phyloP scores from a whole-genome alignment of 2,113 vertebrate genomes.

The Oncorhynchus tshawytscha region DNA sequence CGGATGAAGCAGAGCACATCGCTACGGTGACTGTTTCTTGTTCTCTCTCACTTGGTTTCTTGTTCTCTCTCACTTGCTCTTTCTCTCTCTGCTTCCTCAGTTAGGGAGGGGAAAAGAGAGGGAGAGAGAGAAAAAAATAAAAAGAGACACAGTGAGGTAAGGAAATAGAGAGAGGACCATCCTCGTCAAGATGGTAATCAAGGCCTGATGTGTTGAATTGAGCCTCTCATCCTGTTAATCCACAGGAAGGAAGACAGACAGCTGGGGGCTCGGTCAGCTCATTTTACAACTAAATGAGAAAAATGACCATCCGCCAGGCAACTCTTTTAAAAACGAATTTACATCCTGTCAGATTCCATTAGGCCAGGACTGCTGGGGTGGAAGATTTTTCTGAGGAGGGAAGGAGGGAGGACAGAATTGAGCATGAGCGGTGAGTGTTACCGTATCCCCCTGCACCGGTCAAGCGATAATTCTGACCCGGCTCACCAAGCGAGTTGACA shows the following conservation, averaged over 20 bases:
- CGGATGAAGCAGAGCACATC: constrained; percentile 40
- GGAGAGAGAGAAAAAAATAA: not conserved
- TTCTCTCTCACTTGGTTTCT: not conserved
- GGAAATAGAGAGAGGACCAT: constrained; percentile 14
- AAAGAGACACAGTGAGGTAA: constrained; percentile 2
- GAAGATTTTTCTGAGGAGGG: not conserved
- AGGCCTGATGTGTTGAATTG: constrained; percentile 77
- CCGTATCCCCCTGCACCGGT: constrained; percentile 59
- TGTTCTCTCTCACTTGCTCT: not conserved
- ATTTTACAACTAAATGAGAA: constrained; percentile 93
- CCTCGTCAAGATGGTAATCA: constrained; percentile 54
- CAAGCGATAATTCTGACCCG: constrained; percentile 67
- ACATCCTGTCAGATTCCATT: constrained; percentile 96
- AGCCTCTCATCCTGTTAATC: constrained; percentile 67
- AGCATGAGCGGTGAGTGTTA: constrained; percentile 73
- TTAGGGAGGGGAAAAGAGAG: not conserved
- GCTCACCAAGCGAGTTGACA: constrained; percentile 68
- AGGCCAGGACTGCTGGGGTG: constrained; percentile 69
- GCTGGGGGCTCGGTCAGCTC: constrained; percentile 83
- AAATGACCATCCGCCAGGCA: constrained; percentile 88
- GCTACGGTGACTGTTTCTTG: constrained; percentile 1
- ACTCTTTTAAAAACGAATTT: constrained; percentile 94
- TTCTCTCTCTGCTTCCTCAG: not conserved
- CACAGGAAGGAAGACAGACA: constrained; percentile 81
- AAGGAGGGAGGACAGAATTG: constrained; percentile 64